These are phyloP conservation scores for Drosophila nikananu DNA, from an alignment of 1,140 invertebrate species.

Conservation along the genomic window DNA sequence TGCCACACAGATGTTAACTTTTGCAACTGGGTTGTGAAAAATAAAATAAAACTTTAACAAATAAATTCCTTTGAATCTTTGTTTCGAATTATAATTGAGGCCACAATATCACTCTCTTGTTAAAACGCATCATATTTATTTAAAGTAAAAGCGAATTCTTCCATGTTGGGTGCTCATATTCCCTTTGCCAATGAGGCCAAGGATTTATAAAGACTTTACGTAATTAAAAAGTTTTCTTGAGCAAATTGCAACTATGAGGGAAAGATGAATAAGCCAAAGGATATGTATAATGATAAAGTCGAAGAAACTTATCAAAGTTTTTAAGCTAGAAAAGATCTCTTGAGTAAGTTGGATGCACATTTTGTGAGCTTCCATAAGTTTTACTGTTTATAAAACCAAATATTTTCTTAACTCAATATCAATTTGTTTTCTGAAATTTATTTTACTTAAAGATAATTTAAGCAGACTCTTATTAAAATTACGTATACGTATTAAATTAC, in stretches of 20 bases:
- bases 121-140: neutral
- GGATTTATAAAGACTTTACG: slow-evolving; percentile 10
- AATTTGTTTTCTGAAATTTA: neutral
- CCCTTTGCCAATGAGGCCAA: neutral
- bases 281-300: neutral
- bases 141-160: neutral
- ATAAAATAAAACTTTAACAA: neutral
- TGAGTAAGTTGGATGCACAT: neutral
- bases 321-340: neutral
- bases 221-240: slow-evolving; percentile 34
- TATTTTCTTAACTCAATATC: neutral
- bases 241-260: neutral
- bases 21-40: neutral
- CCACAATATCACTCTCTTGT: neutral
- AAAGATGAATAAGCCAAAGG: neutral
- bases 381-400: neutral
- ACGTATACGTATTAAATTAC: no score
- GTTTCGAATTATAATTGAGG: neutral
- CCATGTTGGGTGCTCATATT: neutral
- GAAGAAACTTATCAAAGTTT: slow-evolving; percentile 19
- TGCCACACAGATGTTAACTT: neutral
- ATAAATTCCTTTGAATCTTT: neutral
- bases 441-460: neutral
- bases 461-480: no score
- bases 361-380: neutral